These are phyloP conservation scores for Nezara viridula DNA, from an alignment of 2,888 invertebrate species.

Conservation along the genomic window DNA sequence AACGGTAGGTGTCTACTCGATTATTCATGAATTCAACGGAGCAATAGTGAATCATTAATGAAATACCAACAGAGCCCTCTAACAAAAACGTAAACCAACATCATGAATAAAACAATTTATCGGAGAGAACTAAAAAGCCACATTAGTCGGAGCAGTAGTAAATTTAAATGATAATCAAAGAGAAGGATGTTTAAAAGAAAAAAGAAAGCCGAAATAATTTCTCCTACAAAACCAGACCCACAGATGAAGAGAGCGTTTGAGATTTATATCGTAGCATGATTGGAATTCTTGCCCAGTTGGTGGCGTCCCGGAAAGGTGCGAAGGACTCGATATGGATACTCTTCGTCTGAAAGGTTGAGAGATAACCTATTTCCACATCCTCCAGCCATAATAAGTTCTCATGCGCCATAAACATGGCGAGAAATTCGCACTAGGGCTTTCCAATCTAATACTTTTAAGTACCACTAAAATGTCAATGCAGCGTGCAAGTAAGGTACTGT, in stretches of 20 bases:
- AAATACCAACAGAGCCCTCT: not conserved
- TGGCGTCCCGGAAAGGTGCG: not conserved
- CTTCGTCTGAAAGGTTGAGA: not conserved
- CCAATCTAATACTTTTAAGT: not conserved
- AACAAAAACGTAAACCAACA: conserved; percentile 1
- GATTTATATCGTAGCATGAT: not conserved
- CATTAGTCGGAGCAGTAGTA: not conserved
- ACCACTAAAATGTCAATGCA: not conserved
- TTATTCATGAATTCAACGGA: not conserved
- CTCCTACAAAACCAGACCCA: not conserved
- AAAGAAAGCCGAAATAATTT: conserved; percentile 24
- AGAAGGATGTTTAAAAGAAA: not conserved
- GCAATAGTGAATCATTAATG: conserved; percentile 28
- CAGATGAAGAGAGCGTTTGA: not conserved
- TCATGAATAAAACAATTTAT: conserved; percentile 19
- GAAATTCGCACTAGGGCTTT: not conserved
- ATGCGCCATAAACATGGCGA: not conserved
- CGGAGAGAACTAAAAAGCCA: not conserved
- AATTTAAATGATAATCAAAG: conserved; percentile 10
- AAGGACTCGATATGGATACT: not conserved
- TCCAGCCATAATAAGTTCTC: not conserved
- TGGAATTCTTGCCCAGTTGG: not conserved
- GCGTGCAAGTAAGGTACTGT: not conserved
- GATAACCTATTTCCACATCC: conserved; percentile 30
- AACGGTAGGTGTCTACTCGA: not conserved